phyloP scores from a whole-genome alignment of 92 coral and sea anemone genomes.

The Anthopleura xanthogrammica region DNA sequence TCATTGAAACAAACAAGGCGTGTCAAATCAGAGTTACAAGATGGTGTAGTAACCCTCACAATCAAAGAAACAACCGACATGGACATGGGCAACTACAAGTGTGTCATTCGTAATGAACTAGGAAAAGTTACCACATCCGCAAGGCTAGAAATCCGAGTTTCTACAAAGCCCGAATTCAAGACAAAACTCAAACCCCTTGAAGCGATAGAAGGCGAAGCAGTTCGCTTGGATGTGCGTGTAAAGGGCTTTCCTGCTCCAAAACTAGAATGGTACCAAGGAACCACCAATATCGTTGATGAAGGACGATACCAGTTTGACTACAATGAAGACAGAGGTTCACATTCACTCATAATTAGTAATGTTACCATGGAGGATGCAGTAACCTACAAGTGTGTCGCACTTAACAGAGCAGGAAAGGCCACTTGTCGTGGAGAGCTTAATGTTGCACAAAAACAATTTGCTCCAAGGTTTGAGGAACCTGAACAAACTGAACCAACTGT shows the following conservation, averaged over 20 bases:
- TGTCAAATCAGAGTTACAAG: slow-evolving; percentile 57
- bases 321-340: slow-evolving; percentile 55
- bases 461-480: slow-evolving; percentile 81
- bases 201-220: slow-evolving; percentile 56
- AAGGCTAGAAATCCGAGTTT: slow-evolving; percentile 49
- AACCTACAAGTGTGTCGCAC: slow-evolving; percentile 85
- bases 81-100: slow-evolving; percentile 86
- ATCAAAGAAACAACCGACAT: slow-evolving; percentile 61
- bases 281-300: slow-evolving; percentile 60
- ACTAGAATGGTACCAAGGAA: slow-evolving; percentile 83
- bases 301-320: slow-evolving; percentile 70
- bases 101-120: slow-evolving; percentile 72
- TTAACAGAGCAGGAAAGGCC: slow-evolving; percentile 86
- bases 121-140: slow-evolving; percentile 76
- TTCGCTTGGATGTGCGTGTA: slow-evolving; percentile 48
- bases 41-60: slow-evolving; percentile 56
- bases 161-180: slow-evolving; percentile 85
- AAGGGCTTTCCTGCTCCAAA: slow-evolving; percentile 70
- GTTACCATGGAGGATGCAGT: slow-evolving; percentile 71
- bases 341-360: slow-evolving; percentile 65
- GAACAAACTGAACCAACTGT: slow-evolving; percentile 57
- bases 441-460: slow-evolving; percentile 72
- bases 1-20: slow-evolving; percentile 67
- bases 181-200: slow-evolving; percentile 62
- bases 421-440: slow-evolving; percentile 83